phyloP scores from a whole-genome alignment of 2,113 vertebrate species.

The Vanacampus margaritifer region DNA sequence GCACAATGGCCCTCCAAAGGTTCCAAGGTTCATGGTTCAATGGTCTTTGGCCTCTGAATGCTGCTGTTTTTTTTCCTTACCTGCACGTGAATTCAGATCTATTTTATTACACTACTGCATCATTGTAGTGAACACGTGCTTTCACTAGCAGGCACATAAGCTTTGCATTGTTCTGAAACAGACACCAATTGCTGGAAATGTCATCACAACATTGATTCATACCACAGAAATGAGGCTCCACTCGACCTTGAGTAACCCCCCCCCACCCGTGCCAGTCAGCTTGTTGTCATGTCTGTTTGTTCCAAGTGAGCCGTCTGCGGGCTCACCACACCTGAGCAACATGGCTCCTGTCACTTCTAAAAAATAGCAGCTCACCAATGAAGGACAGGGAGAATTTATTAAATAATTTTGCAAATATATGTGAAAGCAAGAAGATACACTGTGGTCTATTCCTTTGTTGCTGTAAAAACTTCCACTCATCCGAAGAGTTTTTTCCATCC shows the following conservation, averaged over 20 bases:
- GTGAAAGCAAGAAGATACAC: too few relatives aligned
- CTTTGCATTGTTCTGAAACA: constrained; percentile 10
- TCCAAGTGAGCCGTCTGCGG: not conserved
- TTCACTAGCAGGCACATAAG: constrained; percentile 11
- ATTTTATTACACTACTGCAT: constrained; percentile 2
- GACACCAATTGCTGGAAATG: not conserved
- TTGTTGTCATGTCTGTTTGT: not conserved
- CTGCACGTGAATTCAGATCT: not conserved
- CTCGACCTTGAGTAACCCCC: not conserved
- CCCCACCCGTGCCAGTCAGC: too few relatives aligned
- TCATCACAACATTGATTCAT: not conserved
- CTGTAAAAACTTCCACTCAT: too few relatives aligned
- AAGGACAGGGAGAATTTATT: too few relatives aligned
- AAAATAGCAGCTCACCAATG: constrained; percentile 3
- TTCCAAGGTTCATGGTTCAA: too few relatives aligned
- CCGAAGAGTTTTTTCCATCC: too few relatives aligned
- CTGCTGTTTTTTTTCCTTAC: not conserved
- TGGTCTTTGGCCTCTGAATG: too few relatives aligned
- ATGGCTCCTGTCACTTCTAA: not conserved
- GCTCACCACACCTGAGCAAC: not conserved
- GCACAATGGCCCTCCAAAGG: too few relatives aligned
- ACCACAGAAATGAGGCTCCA: not conserved
- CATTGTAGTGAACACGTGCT: not conserved
- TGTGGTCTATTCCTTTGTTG: too few relatives aligned
- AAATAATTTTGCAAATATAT: too few relatives aligned